These are phyloP conservation scores for Xiphophorus hellerii DNA, from an alignment of 2,113 vertebrate genomes.

Conservation along the genomic window DNA sequence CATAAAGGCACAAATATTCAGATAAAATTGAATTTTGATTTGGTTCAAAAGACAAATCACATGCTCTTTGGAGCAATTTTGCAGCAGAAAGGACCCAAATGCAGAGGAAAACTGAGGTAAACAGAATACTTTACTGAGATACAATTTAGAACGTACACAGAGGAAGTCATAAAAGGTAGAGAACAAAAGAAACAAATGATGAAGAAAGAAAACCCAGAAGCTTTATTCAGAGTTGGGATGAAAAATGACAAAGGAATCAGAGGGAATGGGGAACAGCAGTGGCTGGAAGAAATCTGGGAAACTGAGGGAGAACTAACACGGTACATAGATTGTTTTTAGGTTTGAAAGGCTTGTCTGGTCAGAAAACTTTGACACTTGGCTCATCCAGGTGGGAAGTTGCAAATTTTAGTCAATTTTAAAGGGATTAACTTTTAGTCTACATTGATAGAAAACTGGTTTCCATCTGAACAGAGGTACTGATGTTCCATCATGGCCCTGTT, in stretches of 20 bases:
- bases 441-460: neutral
- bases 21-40: neutral
- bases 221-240: too few species aligned
- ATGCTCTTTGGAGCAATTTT: neutral
- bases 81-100: too few species aligned
- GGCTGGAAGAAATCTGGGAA: too few species aligned
- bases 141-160: too few species aligned
- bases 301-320: too few species aligned
- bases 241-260: too few species aligned
- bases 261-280: too few species aligned
- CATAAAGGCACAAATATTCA: neutral
- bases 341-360: neutral
- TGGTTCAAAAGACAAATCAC: neutral
- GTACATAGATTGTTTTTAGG: neutral
- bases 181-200: too few species aligned
- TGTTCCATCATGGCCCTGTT: neutral
- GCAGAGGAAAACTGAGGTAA: too few species aligned
- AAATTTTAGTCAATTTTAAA: neutral
- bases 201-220: too few species aligned
- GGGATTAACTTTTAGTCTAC: neutral
- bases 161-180: too few species aligned
- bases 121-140: too few species aligned
- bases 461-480: neutral
- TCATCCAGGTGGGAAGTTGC: neutral
- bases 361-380: neutral